A percentile compares a stretch with the other conserved stretches of the same genome.
Evolutionary conservation across 2,797 vertebrate genomes (phyloP).

Genomic region (Malurus leucopterus): DNA sequence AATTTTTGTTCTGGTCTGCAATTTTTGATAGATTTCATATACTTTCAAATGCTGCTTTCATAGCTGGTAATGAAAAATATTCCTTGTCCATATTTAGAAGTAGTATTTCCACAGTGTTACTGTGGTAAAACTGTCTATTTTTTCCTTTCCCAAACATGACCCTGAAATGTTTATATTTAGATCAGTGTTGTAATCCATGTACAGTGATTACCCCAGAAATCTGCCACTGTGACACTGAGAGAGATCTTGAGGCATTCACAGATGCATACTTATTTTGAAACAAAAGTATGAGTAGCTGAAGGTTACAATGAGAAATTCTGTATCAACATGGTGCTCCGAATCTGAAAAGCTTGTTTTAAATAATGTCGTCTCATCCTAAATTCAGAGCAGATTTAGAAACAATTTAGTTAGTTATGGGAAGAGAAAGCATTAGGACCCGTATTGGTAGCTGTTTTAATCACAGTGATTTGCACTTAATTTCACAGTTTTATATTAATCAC

Average conservation of each 20-base stretch:
- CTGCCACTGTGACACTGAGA: not conserved
- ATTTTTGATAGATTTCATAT: not conserved
- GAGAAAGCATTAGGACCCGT: not conserved
- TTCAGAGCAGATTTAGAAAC: slow-evolving; percentile 26
- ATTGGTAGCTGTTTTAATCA: not conserved
- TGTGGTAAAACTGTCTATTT: not conserved
- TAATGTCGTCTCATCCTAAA: not conserved
- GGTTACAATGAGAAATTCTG: not conserved
- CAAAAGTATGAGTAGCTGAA: not conserved
- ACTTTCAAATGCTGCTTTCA: not conserved
- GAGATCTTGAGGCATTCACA: not conserved
- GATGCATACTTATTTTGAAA: not conserved
- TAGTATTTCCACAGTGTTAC: not conserved
- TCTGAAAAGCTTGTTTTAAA: not conserved
- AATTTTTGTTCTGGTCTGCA: not conserved
- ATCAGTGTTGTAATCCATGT: not conserved
- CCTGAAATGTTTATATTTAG: slow-evolving; percentile 7
- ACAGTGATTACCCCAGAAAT: not conserved
- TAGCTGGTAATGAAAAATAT: not conserved
- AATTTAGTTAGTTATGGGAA: slow-evolving; percentile 24
- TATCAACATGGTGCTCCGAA: not conserved
- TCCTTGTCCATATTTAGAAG: not conserved
- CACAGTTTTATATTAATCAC: not conserved
- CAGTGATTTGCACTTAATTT: not conserved
- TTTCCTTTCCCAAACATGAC: not conserved